phyloP scores from a whole-genome alignment of 2,797 vertebrate species.

The Acipenser transmontanus region DNA sequence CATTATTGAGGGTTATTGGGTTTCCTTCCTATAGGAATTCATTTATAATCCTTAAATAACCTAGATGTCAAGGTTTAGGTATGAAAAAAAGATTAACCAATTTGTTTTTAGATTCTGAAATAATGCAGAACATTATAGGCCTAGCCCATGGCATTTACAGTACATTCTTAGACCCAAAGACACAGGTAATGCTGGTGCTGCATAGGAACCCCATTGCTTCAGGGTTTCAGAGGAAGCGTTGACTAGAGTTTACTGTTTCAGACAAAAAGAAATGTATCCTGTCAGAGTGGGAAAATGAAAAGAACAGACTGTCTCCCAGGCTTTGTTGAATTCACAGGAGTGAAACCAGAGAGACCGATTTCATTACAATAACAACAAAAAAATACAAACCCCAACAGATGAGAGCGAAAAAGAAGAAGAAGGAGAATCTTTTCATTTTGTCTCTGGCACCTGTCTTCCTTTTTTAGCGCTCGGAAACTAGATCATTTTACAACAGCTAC shows the following conservation, averaged over 20 bases:
- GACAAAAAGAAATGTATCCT: background rate
- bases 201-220: background rate
- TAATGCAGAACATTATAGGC: too few relatives aligned
- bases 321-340: background rate
- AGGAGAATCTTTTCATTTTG: background rate
- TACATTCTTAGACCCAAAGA: background rate
- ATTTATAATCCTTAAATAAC: slow-evolving; percentile 4
- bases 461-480: background rate
- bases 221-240: background rate
- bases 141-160: too few relatives aligned
- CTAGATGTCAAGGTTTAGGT: background rate
- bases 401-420: background rate
- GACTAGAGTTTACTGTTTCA: background rate
- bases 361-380: background rate
- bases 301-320: background rate
- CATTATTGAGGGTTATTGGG: background rate
- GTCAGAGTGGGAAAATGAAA: background rate
- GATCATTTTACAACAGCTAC: background rate
- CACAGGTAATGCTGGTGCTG: background rate
- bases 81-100: background rate
- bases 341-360: background rate
- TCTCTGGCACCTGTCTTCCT: background rate
- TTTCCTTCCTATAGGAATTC: background rate
- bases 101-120: background rate
- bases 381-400: background rate